phyloP scores from a whole-genome alignment of 2,797 vertebrate species.

The Gallinago solitaria region DNA sequence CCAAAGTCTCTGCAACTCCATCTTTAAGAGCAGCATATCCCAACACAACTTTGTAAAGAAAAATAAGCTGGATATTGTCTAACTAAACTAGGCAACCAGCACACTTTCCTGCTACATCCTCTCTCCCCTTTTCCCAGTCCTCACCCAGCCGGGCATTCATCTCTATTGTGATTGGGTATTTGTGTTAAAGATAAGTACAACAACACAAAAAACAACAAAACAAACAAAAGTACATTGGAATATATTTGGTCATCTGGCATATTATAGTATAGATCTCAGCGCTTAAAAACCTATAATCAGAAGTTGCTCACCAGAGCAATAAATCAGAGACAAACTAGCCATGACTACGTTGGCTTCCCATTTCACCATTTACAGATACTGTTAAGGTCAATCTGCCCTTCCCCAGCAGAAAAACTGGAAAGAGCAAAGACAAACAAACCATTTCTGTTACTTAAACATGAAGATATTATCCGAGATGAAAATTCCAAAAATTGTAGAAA shows the following conservation, averaged over 20 bases:
- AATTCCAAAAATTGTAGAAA: background rate
- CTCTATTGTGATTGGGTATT: background rate
- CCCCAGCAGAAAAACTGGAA: background rate
- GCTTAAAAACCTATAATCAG: background rate
- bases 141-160: conserved; percentile 23
- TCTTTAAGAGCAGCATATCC: background rate
- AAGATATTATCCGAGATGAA: background rate
- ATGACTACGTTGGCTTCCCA: accelerated
- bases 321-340: background rate
- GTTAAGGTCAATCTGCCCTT: background rate
- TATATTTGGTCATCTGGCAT: background rate
- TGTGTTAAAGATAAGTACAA: conserved; percentile 3
- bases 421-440: background rate
- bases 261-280: background rate
- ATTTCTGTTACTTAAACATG: background rate
- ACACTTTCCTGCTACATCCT: background rate
- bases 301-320: background rate
- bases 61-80: background rate
- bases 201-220: too few species aligned
- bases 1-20: background rate
- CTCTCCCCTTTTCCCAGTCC: background rate
- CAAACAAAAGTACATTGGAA: background rate
- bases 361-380: background rate
- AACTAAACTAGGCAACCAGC: background rate
- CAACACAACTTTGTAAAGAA: background rate